These are phyloP conservation scores for Crossoptilon crossoptilon DNA, from an alignment of 2,797 vertebrate species.

Conservation along the genomic window DNA sequence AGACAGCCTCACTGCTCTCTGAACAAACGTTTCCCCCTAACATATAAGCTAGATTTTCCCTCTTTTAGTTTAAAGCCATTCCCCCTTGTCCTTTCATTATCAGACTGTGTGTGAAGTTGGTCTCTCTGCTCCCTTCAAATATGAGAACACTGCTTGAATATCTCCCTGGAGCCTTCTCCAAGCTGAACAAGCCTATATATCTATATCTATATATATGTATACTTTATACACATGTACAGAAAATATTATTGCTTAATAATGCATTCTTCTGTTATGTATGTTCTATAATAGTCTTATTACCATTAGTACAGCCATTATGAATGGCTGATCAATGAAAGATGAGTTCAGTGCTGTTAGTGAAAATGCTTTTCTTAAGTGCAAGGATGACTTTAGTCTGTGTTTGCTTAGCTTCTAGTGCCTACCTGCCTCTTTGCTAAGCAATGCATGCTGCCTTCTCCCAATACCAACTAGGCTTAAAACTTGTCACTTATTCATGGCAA, in stretches of 20 bases:
- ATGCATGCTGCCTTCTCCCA: accelerated
- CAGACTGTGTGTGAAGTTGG: background rate
- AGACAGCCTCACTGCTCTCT: background rate
- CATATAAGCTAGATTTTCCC: background rate
- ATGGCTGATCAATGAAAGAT: background rate
- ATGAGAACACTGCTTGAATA: too few relatives aligned
- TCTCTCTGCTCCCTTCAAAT: background rate
- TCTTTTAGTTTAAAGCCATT: background rate
- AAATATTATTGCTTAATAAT: background rate
- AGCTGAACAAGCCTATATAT: background rate
- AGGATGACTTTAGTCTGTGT: background rate
- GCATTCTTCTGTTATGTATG: background rate
- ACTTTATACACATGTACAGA: background rate
- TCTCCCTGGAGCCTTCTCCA: too few relatives aligned
- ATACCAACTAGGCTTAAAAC: background rate
- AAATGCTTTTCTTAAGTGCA: background rate
- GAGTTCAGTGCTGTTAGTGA: background rate
- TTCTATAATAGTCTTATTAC: background rate
- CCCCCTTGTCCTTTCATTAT: background rate
- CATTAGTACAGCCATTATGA: background rate
- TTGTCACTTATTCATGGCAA: background rate
- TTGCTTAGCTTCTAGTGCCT: background rate
- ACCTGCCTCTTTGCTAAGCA: background rate
- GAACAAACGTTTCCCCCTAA: background rate
- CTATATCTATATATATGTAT: accelerated